Percentiles rank a stretch among this genome's conserved stretches.
Evolutionary conservation across 1,140 invertebrate genomes (phyloP).

Genomic region (Cydia amplana): DNA sequence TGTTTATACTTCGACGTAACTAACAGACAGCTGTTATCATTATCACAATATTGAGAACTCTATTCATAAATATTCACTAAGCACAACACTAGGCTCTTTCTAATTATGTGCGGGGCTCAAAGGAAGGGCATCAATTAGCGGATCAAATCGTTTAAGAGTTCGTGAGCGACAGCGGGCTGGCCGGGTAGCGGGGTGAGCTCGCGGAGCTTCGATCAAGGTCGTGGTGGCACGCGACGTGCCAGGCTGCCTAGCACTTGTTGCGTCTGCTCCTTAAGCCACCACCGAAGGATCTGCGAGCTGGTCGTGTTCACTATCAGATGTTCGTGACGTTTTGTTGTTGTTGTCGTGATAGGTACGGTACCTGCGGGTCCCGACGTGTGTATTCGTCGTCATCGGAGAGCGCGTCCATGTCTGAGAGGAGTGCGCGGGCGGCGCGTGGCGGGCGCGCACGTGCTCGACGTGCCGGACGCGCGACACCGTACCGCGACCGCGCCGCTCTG

Average conservation of each 20-base stretch:
- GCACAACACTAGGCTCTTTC: slow-evolving; percentile 1
- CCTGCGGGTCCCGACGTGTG: slow-evolving; percentile 67
- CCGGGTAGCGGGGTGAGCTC: slow-evolving; percentile 43
- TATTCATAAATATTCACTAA: background rate
- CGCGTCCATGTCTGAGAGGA: slow-evolving; percentile 65
- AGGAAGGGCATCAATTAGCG: slow-evolving; percentile 29
- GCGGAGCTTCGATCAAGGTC: slow-evolving; percentile 58
- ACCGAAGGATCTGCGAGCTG: background rate
- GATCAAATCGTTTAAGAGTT: slow-evolving; percentile 31
- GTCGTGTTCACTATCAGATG: slow-evolving; percentile 20
- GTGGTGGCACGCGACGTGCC: slow-evolving; percentile 56
- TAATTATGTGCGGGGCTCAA: slow-evolving; percentile 10
- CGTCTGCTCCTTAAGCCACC: slow-evolving; percentile 33
- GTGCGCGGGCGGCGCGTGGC: slow-evolving; percentile 47
- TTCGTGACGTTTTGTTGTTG: background rate
- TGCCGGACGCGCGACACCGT: slow-evolving; percentile 55
- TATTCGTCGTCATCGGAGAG: slow-evolving; percentile 75
- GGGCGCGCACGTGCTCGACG: slow-evolving; percentile 66
- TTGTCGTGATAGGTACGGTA: slow-evolving; percentile 42
- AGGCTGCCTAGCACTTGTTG: slow-evolving; percentile 64
- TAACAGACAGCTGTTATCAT: background rate
- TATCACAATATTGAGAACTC: background rate
- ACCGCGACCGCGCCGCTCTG: slow-evolving; percentile 63
- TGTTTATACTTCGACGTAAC: slow-evolving; percentile 1
- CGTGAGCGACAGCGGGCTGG: slow-evolving; percentile 34